A percentile compares a stretch with the other conserved stretches of the same genome.
These are phyloP conservation scores for Odontocerum albicorne DNA, from an alignment of 2,888 invertebrate species.

Conservation along the genomic window DNA sequence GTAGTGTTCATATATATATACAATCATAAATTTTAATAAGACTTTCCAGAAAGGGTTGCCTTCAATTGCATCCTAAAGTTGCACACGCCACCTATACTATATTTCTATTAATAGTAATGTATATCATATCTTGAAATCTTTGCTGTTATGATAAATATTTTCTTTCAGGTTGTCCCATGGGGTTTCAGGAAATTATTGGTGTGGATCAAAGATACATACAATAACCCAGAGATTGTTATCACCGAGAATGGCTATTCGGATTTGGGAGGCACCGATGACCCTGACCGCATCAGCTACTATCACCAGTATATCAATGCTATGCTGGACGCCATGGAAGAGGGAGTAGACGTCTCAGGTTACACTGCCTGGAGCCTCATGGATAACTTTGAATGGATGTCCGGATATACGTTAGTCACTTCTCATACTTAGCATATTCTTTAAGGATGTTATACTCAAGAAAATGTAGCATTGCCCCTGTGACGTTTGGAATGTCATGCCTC, in stretches of 20 bases:
- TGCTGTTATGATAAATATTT: no score
- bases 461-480: no score
- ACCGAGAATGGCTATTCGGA: slow-evolving; percentile 64
- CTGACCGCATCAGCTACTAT: slow-evolving; percentile 41
- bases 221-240: slow-evolving; percentile 57
- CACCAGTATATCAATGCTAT: slow-evolving; percentile 38
- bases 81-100: no score
- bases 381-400: slow-evolving; percentile 41
- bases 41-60: no score
- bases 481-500: no score
- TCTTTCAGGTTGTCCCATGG: slow-evolving; percentile 44
- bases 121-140: no score
- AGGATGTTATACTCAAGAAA: no score
- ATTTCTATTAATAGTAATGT: no score
- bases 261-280: slow-evolving; percentile 41
- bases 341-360: slow-evolving; percentile 39
- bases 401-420: slow-evolving; percentile 39
- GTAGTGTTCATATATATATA: no score
- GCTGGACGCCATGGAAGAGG: slow-evolving; percentile 41
- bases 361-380: slow-evolving; percentile 42
- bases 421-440: neutral
- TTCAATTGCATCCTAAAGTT: no score
- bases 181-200: slow-evolving; percentile 56
- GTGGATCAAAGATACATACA: slow-evolving; percentile 60
- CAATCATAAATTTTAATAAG: no score